A percentile compares a stretch with the other conserved stretches of the same genome.
Conservation (phyloP, 2,888 invertebrate species). For the Parthenolecanium corni region DNA sequence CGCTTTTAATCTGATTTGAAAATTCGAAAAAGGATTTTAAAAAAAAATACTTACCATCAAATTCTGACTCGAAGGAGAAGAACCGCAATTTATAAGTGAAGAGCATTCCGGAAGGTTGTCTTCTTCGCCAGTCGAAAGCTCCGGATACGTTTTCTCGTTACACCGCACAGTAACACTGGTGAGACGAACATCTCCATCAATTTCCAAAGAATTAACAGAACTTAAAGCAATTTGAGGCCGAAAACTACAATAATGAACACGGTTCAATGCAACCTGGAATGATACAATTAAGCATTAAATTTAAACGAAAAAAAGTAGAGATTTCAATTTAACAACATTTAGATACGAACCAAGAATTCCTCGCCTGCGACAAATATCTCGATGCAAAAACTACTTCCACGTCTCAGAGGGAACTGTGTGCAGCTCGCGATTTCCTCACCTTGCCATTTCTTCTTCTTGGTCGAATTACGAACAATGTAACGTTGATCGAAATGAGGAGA, state of each 20-base stretch:
- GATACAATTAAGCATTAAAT: neutral
- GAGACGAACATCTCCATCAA: slow-evolving; percentile 1
- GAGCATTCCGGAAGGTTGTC: neutral
- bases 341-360: slow-evolving; percentile 6
- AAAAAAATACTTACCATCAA: too few relatives aligned
- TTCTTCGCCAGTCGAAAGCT: neutral
- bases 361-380: slow-evolving; percentile 2
- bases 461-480: slow-evolving; percentile 8
- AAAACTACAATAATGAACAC: slow-evolving; percentile 11
- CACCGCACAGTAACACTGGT: neutral
- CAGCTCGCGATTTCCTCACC: neutral
- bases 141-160: slow-evolving; percentile 7
- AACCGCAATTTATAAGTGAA: neutral
- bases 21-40: too few relatives aligned
- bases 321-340: too few relatives aligned
- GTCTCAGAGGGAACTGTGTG: slow-evolving; percentile 2
- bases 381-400: neutral
- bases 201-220: slow-evolving; percentile 2
- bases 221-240: neutral
- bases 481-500: slow-evolving; percentile 3
- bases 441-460: slow-evolving; percentile 6
- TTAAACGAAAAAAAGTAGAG: too few relatives aligned
- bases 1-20: too few relatives aligned
- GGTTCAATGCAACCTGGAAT: slow-evolving; percentile 6
- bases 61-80: neutral